Percentiles rank a stretch among this genome's conserved stretches.
phyloP scores from a whole-genome alignment of 2,888 invertebrate species.

The Andricus curvator region DNA sequence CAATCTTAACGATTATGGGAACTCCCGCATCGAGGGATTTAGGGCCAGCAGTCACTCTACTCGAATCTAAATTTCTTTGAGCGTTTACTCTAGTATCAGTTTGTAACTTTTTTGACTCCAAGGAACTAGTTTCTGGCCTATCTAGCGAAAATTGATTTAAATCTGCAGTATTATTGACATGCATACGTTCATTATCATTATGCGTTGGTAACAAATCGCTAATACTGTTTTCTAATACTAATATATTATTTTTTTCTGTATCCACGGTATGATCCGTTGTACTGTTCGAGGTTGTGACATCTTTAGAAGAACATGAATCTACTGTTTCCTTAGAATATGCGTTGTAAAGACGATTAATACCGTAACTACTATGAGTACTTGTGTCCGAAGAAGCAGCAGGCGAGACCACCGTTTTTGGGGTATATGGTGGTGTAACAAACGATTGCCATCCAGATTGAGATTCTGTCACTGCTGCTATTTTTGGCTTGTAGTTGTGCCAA shows the following conservation, averaged over 20 bases:
- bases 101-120: not conserved
- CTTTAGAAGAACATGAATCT: not conserved
- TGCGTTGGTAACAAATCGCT: not conserved
- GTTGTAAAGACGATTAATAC: not conserved
- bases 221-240: slow-evolving; percentile 1
- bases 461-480: slow-evolving; percentile 31
- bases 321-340: slow-evolving; percentile 12
- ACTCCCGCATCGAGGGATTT: not conserved
- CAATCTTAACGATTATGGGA: slow-evolving; percentile 25
- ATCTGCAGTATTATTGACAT: not conserved
- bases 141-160: not conserved
- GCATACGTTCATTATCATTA: not conserved
- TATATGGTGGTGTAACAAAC: slow-evolving; percentile 40
- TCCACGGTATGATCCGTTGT: not conserved
- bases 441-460: slow-evolving; percentile 24
- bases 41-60: not conserved
- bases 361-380: slow-evolving; percentile 23
- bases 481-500: slow-evolving; percentile 55
- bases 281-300: not conserved
- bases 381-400: slow-evolving; percentile 24
- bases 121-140: not conserved
- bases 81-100: not conserved
- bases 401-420: slow-evolving; percentile 15
- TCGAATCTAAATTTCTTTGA: not conserved
- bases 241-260: not conserved